Conservation (phyloP, 2,888 invertebrate genomes). For the Aporophyla lueneburgensis region DNA sequence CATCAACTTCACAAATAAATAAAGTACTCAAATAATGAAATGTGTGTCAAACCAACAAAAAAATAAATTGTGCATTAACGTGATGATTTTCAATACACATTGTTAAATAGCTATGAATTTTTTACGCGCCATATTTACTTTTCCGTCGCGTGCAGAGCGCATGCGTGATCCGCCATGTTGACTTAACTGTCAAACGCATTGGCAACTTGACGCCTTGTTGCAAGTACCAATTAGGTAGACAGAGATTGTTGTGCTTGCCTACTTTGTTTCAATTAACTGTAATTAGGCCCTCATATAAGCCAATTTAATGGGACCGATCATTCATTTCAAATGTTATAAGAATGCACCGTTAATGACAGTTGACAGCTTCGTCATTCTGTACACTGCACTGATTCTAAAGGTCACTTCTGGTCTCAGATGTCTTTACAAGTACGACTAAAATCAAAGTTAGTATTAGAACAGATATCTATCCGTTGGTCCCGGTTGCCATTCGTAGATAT, state of each 20-base stretch:
- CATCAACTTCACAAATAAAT: constrained; percentile 17
- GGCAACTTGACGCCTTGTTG: constrained; percentile 71
- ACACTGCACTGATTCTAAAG: neutral
- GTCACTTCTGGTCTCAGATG: neutral
- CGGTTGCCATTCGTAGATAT: too few relatives aligned
- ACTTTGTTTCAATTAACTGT: constrained; percentile 51
- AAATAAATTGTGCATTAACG: constrained; percentile 46
- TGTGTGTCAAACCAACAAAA: constrained; percentile 24
- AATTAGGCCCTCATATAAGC: constrained; percentile 17
- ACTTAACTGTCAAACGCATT: constrained; percentile 81
- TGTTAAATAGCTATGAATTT: constrained; percentile 43
- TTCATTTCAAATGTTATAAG: constrained; percentile 9
- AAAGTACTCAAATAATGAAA: constrained; percentile 24
- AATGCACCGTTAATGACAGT: constrained; percentile 16
- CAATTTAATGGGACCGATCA: constrained; percentile 14
- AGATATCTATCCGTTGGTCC: too few relatives aligned
- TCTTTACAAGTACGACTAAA: too few relatives aligned
- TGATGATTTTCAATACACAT: constrained; percentile 31
- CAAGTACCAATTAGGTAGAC: constrained; percentile 41
- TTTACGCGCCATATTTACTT: constrained; percentile 57
- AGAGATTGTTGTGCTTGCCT: constrained; percentile 15
- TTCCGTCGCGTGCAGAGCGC: constrained; percentile 42
- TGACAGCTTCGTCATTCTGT: constrained; percentile 13
- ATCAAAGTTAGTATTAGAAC: neutral
- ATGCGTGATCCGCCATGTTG: constrained; percentile 73